Conservation (phyloP, 92 coral and sea anemone species). For the Epizoanthus stellaris region DNA sequence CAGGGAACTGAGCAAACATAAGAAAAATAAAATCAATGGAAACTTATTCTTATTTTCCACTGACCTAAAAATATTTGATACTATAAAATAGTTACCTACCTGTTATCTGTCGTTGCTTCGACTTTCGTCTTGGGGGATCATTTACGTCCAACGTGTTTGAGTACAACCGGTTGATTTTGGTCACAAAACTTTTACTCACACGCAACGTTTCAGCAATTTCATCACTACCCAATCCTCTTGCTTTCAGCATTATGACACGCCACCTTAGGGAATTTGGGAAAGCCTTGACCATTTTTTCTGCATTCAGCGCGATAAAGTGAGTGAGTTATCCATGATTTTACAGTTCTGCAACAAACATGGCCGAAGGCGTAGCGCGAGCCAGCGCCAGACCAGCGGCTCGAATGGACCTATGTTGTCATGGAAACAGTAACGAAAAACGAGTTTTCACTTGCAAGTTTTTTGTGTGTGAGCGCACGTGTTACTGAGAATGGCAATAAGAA, state of each 20-base stretch:
- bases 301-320: conserved; percentile 8
- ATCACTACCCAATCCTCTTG: conserved; percentile 21
- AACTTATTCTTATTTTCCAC: conserved; percentile 9
- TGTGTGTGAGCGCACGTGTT: conserved; percentile 4
- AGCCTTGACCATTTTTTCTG: conserved; percentile 14
- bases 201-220: not conserved
- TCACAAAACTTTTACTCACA: conserved; percentile 17
- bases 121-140: conserved; percentile 30
- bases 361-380: not conserved
- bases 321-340: not conserved
- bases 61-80: not conserved
- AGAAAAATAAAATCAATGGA: not conserved
- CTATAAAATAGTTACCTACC: conserved; percentile 11
- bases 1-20: not conserved
- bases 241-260: conserved; percentile 13
- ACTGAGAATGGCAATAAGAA: conserved; percentile 15
- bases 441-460: not conserved
- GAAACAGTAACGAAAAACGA: not conserved
- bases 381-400: conserved; percentile 4
- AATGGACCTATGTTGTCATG: not conserved
- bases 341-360: not conserved
- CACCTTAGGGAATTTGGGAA: conserved; percentile 13
- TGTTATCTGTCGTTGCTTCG: conserved; percentile 40
- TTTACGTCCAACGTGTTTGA: conserved; percentile 29
- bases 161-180: conserved; percentile 36